A percentile compares a stretch with the other conserved stretches of the same genome.
phyloP scores from a whole-genome alignment of 1,140 invertebrate genomes.

The Saccostrea echinata region DNA sequence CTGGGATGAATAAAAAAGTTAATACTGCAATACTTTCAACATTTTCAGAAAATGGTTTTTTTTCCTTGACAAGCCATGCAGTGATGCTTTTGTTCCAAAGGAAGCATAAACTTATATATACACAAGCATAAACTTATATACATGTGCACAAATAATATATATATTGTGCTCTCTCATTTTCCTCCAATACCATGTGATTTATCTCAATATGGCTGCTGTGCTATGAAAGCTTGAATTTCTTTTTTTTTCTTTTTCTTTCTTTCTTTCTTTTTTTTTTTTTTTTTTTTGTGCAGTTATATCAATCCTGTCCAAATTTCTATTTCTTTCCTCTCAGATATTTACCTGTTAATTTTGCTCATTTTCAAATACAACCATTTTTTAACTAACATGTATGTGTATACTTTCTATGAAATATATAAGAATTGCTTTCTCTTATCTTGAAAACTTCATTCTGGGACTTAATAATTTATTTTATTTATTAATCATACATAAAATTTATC shows the following conservation, averaged over 20 bases:
- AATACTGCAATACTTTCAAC: not conserved
- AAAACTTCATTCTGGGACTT: too few species aligned
- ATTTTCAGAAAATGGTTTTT: not conserved
- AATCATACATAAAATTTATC: too few species aligned
- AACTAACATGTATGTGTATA: too few species aligned
- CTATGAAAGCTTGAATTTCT: not conserved
- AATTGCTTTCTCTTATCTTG: too few species aligned
- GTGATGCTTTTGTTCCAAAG: constrained; percentile 5
- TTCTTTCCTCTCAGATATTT: too few species aligned
- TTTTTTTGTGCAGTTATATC: too few species aligned
- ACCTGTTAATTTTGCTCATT: too few species aligned
- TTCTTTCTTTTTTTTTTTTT: not conserved
- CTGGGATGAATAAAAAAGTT: not conserved
- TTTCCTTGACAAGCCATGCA: not conserved
- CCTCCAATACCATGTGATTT: not conserved
- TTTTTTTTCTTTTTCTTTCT: not conserved
- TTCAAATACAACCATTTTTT: too few species aligned
- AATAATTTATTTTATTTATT: too few species aligned
- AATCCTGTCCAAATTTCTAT: too few species aligned
- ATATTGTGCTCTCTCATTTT: not conserved
- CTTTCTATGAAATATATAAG: too few species aligned
- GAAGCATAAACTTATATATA: not conserved
- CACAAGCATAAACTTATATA: not conserved
- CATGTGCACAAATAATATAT: not conserved
- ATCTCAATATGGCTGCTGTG: not conserved